Conservation (phyloP, 2,113 vertebrate species). For the Neogale vison region DNA sequence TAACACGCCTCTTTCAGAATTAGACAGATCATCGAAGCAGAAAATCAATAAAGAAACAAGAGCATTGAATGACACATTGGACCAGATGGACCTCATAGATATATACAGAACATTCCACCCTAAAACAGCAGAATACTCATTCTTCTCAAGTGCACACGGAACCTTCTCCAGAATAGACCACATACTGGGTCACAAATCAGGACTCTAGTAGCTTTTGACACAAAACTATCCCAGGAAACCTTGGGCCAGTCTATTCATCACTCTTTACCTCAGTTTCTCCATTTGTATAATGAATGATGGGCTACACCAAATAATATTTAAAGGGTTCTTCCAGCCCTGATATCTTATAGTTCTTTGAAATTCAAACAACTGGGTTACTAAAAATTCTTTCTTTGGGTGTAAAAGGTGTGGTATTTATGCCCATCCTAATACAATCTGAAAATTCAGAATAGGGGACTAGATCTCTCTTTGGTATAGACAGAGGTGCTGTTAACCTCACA, state of each 20-base stretch:
- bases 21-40: no score
- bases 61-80: no score
- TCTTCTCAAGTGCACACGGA: no score
- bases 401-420: neutral
- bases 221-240: neutral
- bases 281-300: neutral
- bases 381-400: neutral
- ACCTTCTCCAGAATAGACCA: no score
- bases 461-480: neutral
- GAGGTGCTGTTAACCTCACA: neutral
- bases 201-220: neutral
- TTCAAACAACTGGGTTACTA: neutral
- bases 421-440: neutral
- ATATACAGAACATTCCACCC: no score
- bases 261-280: neutral
- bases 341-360: neutral
- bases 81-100: no score
- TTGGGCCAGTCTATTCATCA: neutral
- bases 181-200: no score
- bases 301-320: neutral
- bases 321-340: neutral
- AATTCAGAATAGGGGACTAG: constrained; percentile 32
- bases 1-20: no score
- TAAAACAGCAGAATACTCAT: no score
- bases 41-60: no score